Evolutionary conservation across 2,888 invertebrate species (phyloP), one percentile per base, ranked within the genome.

Genomic region (Choristoneura rosaceana): DNA sequence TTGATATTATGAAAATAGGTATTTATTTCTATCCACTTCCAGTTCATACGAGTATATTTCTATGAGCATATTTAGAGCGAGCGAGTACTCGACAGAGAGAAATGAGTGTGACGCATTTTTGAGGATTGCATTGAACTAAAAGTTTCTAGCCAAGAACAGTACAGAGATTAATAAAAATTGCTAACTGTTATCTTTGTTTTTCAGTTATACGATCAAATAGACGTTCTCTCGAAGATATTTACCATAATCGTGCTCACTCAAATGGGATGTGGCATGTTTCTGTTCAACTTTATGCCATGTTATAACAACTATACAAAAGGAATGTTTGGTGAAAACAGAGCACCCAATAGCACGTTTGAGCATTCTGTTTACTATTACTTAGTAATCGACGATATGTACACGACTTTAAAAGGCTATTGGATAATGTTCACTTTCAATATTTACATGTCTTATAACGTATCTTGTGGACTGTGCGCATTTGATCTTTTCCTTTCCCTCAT

Each of bases 401-500:
- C 58, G 10, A 33, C 55, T n/a, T 4, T 5, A 33, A 33, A 43
- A 9, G 25, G 41, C 25, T 59, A 67, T 3, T 55, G 55, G 55
- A 9, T 55, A 9, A 2, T 67, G 14, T 33, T 45, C 33, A 9
- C 33, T 4, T 58, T 45, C 9, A 58, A 58, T 33, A 25, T 45
- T 9, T 43, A 58, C n/a, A 17, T 12, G 7, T 33, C 66, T 2
- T 59, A 15, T 14, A 58, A 58, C 8, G 33, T 33, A 3, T 33
- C 33, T 4, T 14, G 15, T 12, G 66, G 58, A 25, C 14, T 59
- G 0, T 58, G 43, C 15, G n/a, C n/a, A 8, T 67, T 67, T 33
- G 66, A 43, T 41, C 58, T 67, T 9, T 8, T 67, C 34, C 43
- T 67, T 9, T 45, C 41, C 4, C 58, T 67, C 14, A 67, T 67